Evolutionary conservation across 2,888 invertebrate genomes (phyloP), one percentile per base, ranked within the genome.

Genomic region (Xylocampa areola): DNA sequence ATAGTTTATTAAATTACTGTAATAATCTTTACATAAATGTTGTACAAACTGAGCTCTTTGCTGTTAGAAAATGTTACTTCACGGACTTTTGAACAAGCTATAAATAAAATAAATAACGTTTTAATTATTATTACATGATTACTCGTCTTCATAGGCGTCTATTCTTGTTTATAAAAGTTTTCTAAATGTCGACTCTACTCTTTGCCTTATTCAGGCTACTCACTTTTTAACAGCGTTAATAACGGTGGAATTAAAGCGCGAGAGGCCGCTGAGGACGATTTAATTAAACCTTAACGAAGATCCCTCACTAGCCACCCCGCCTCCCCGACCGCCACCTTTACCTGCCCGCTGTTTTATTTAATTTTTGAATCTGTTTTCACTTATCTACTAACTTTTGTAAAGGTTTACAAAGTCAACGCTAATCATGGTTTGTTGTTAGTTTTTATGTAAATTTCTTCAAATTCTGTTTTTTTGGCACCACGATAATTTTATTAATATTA

Each of bases 191-290:
- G 48, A 33, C 82, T 89, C 85, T 45, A 84, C 35, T 16, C 45
- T 13, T 32, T 30, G 36, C 70, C 23, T 33, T 85, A 73, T 86
- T 66, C 83, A 25, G 63, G 75, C 73, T 84, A 79, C 87, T 90
- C 89, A 93, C 87, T 93, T 94, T 94, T 94, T 94, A 94, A 94
- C 94, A 91, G 94, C 93, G 91, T 94, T 94, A 94, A 93, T 94
- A 94, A 94, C 94, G 94, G 92, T 90, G 93, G 94, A 94, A 93
- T 94, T 93, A 94, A 93, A 90, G 85, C 92, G 89, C 89, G 87
- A 93, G 94, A 93, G 91, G 92, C 93, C 90, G 89, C 88, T 76
- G 88, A 91, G 90, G 90, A 92, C 92, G 92, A 91, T 94, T 93
- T 94, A 94, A 94, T 94, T 94, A 94, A 94, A 93, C 90, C 89